Base-by-base conservation (phyloP, 2,113 vertebrate species). In the Ornithorhynchus anatinus region DNA sequence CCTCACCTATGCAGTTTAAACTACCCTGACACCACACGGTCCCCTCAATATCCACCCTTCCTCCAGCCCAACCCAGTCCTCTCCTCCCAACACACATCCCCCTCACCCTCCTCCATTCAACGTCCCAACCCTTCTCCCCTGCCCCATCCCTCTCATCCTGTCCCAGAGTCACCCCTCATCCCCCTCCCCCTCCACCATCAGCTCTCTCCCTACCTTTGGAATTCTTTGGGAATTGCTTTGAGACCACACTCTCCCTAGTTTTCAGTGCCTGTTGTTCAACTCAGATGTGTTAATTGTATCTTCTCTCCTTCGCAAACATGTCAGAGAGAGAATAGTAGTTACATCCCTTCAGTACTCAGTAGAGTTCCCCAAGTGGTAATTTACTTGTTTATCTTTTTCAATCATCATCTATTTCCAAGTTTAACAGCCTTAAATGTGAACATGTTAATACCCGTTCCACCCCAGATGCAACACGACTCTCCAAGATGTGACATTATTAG, bases 311-410 rank as follows among this genome's bases (percentile, higher is more conserved):
- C 47, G 5, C 29, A 19, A 48, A 16, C 8, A 43, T 50, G 25
- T 78, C 52, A 64, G 71, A 10, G 20, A 50, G 16, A 44, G n/a
- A 61, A 77, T 69, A n/a, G 50, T n/a, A n/a, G 14, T 10, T 61
- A 3, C 58, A 45, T 62, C 59, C 13, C 12, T 66, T 8, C 8
- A 13, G 39, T 23, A 47, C 5, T 33, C 62, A 51, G 42, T 27
- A 57, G 15, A 71, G 65, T 48, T 47, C 8, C 12, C 15, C 35
- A 69, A 38, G 33, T 69, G 43, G 14, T 53, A 40, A 79, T 62
- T 22, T n/a, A n/a, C n/a, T n/a, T 53, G 9, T 63, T 75, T 64
- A 60, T 72, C 69, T 63, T 59, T 52, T 32, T 48, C 19, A 37
- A 27, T 16, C 7, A 59, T 32, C 66, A 52, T 40, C 11, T 20